phyloP scores from a whole-genome alignment of 2,113 vertebrate genomes.

The Poeciliopsis occidentalis region DNA sequence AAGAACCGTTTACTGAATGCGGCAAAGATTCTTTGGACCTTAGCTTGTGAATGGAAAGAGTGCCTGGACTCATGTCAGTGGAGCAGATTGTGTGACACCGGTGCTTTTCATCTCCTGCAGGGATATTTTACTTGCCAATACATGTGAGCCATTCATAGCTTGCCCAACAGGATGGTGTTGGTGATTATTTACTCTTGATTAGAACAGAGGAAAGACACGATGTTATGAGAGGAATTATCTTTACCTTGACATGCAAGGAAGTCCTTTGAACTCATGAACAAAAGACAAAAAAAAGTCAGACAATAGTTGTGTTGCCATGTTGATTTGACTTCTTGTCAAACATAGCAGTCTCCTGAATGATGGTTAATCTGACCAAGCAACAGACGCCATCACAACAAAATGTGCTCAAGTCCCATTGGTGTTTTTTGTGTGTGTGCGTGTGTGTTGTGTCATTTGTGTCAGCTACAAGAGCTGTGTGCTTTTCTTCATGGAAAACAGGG shows the following conservation, averaged over 20 bases:
- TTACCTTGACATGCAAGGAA: constrained; percentile 13
- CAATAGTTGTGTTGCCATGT: constrained; percentile 7
- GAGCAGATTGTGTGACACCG: constrained; percentile 63
- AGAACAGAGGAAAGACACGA: constrained; percentile 26
- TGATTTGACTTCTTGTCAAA: constrained; percentile 30
- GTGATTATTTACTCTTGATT: constrained; percentile 39
- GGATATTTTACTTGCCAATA: constrained; percentile 52
- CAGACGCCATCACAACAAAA: constrained; percentile 37
- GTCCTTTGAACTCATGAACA: constrained; percentile 8
- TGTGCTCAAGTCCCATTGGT: constrained; percentile 1
- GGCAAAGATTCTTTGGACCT: constrained; percentile 17
- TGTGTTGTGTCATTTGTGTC: background rate
- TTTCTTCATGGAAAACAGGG: constrained; percentile 10
- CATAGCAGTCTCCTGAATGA: constrained; percentile 20
- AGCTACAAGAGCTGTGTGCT: background rate
- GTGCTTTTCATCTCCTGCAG: constrained; percentile 54
- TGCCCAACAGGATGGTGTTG: constrained; percentile 25
- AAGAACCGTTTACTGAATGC: constrained; percentile 7
- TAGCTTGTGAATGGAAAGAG: constrained; percentile 43
- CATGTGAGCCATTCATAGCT: constrained; percentile 55
- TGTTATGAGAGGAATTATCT: constrained; percentile 2
- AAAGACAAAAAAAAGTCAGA: constrained; percentile 24
- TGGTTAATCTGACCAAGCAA: constrained; percentile 47
- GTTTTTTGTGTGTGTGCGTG: background rate
- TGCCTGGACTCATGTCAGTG: constrained; percentile 35